Conservation (phyloP, 2,797 vertebrate species). For the Catamblyrhynchus diadema region DNA sequence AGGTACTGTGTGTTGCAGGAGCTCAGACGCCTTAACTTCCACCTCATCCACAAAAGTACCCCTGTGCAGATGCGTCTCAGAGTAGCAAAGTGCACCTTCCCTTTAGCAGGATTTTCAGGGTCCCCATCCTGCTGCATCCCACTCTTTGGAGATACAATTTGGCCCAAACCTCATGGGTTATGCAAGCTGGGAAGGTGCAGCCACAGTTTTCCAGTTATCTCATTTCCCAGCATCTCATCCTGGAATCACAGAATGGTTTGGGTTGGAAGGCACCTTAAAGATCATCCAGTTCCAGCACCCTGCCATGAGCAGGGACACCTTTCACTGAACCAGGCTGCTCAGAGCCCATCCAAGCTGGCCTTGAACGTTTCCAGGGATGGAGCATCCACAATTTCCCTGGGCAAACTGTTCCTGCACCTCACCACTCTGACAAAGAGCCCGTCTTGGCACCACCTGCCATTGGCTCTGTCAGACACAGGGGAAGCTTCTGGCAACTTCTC, state of each 20-base stretch:
- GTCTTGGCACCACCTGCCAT: not conserved
- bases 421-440: not conserved
- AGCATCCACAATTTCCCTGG: not conserved
- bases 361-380: not conserved
- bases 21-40: not conserved
- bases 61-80: not conserved
- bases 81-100: not conserved
- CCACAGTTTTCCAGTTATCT: not conserved
- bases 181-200: not conserved
- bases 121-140: not conserved
- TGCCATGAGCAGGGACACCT: not conserved
- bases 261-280: not conserved
- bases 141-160: not conserved
- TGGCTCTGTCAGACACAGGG: not conserved
- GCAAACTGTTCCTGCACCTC: not conserved
- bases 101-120: not conserved
- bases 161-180: not conserved
- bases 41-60: not conserved
- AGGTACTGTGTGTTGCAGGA: not conserved
- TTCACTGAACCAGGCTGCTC: not conserved
- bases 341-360: not conserved
- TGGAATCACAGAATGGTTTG: not conserved
- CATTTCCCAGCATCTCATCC: not conserved
- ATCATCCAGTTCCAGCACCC: not conserved
- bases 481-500: not conserved